Percentiles rank a stretch among this genome's conserved stretches.
phyloP scores from a whole-genome alignment of 2,113 vertebrate species.

The Uria lomvia region DNA sequence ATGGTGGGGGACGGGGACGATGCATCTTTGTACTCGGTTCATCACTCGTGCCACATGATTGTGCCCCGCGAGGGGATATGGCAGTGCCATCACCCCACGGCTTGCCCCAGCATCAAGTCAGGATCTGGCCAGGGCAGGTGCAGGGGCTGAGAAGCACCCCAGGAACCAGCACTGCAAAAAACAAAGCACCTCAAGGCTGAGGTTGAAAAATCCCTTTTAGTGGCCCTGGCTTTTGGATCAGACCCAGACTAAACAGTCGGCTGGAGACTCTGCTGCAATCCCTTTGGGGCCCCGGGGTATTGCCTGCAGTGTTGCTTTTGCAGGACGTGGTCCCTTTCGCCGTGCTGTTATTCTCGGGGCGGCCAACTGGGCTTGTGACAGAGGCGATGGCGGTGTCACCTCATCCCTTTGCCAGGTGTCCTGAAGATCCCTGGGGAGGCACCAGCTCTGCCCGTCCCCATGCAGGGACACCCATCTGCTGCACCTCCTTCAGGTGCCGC shows the following conservation, averaged over 20 bases:
- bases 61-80: fast-evolving
- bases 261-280: neutral
- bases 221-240: neutral
- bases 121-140: neutral
- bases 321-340: neutral
- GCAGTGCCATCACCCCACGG: neutral
- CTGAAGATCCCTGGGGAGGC: neutral
- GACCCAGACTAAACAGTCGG: neutral
- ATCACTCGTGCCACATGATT: fast-evolving
- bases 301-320: neutral
- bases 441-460: neutral
- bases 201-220: neutral
- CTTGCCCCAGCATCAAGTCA: fast-evolving
- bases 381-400: neutral
- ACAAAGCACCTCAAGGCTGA: neutral
- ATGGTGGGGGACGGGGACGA: fast-evolving
- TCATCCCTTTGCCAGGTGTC: neutral
- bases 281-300: neutral
- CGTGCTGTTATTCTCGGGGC: neutral
- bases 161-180: neutral
- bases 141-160: neutral
- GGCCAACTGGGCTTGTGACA: neutral
- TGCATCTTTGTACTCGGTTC: neutral
- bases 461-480: neutral
- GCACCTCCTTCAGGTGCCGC: neutral